Evolutionary conservation across 2,888 invertebrate species (phyloP).

Genomic region (Nebria salina): DNA sequence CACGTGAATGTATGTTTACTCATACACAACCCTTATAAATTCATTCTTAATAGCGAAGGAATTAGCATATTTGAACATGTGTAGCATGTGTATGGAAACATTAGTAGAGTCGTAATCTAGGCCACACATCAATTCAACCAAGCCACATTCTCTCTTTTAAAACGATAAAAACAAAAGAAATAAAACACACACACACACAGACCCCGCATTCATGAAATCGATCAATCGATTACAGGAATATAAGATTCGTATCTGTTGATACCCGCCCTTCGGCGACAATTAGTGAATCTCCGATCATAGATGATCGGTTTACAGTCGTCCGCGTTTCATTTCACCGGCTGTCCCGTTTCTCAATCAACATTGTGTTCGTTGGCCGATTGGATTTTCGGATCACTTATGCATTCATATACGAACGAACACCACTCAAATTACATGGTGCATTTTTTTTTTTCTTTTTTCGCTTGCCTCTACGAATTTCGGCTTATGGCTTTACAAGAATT

Average conservation of each 20-base stretch:
- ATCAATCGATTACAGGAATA: neutral
- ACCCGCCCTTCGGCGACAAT: slow-evolving; percentile 39
- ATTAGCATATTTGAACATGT: slow-evolving; percentile 18
- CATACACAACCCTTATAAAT: neutral
- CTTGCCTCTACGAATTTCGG: slow-evolving; percentile 33
- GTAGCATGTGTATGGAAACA: neutral
- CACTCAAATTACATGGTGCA: slow-evolving; percentile 35
- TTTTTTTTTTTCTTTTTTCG: slow-evolving; percentile 1
- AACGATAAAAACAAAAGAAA: neutral
- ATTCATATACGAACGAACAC: neutral
- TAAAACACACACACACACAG: neutral
- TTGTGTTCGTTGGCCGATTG: neutral
- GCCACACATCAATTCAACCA: neutral
- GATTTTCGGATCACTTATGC: neutral
- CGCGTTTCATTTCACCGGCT: neutral
- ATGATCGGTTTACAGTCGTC: slow-evolving; percentile 26
- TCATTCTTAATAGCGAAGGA: neutral
- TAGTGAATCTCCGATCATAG: slow-evolving; percentile 40
- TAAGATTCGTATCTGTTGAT: neutral
- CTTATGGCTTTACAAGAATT: slow-evolving; percentile 38
- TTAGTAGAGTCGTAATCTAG: neutral
- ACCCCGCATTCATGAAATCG: neutral
- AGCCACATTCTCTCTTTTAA: neutral
- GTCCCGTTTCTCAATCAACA: neutral
- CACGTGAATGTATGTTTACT: neutral